Evolutionary conservation across 2,113 vertebrate genomes (phyloP).

Genomic region (Mormyrus lacerda): DNA sequence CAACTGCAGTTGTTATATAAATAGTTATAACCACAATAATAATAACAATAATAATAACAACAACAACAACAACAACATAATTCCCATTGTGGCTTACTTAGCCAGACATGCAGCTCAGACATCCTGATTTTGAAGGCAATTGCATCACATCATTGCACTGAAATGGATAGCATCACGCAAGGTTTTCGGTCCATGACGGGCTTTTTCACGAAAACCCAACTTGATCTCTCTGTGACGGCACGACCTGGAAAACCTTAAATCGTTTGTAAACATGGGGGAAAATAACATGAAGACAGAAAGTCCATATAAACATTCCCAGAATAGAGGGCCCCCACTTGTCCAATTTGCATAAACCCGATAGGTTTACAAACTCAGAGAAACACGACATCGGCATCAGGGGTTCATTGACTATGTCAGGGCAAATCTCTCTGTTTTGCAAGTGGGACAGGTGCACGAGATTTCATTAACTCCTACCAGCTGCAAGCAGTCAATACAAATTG

Average conservation of each 20-base stretch:
- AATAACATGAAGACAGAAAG: background rate
- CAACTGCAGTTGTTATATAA: background rate
- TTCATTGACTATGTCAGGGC: slow-evolving; percentile 27
- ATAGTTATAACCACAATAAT: background rate
- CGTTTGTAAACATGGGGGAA: background rate
- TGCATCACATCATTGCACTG: background rate
- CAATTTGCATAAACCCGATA: background rate
- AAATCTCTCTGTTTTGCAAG: slow-evolving; percentile 2
- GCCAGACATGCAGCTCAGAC: background rate
- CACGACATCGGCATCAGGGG: slow-evolving; percentile 5
- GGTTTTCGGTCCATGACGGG: background rate
- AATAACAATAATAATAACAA: background rate
- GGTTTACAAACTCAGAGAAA: background rate
- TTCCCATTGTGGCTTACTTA: background rate
- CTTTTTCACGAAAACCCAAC: background rate
- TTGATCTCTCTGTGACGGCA: background rate
- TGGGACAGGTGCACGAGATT: slow-evolving; percentile 43
- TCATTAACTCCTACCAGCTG: slow-evolving; percentile 29
- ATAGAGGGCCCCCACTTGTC: background rate
- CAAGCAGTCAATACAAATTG: slow-evolving; percentile 31
- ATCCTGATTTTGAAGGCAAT: background rate
- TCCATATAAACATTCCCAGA: background rate
- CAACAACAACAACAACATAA: background rate
- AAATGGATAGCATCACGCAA: background rate
- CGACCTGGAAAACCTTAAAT: slow-evolving; percentile 2